Percentiles rank a stretch among this genome's conserved stretches.
phyloP scores from a whole-genome alignment of 2,797 vertebrate genomes.

The Miichthys miiuy region DNA sequence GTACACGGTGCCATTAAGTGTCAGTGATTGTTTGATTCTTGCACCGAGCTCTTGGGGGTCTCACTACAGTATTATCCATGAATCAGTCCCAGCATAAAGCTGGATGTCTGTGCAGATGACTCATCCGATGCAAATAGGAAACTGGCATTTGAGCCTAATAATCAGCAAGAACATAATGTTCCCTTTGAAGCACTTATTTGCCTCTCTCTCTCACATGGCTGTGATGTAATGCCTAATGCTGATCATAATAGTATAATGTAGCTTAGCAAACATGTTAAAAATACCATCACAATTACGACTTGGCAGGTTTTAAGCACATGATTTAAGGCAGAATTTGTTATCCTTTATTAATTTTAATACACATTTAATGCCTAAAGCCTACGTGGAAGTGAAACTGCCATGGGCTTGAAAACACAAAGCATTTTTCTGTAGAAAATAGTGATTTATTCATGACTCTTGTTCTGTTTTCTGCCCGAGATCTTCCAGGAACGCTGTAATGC shows the following conservation, averaged over 20 bases:
- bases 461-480: slow-evolving; percentile 51
- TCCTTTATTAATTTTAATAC: slow-evolving; percentile 51
- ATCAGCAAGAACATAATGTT: slow-evolving; percentile 80
- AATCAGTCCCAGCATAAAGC: slow-evolving; percentile 67
- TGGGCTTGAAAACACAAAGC: slow-evolving; percentile 37
- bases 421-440: slow-evolving; percentile 41
- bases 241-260: slow-evolving; percentile 65
- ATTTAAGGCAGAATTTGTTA: slow-evolving; percentile 38
- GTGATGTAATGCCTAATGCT: slow-evolving; percentile 72
- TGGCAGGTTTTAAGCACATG: slow-evolving; percentile 36
- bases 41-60: slow-evolving; percentile 51
- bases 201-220: slow-evolving; percentile 61
- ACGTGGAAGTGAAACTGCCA: slow-evolving; percentile 54
- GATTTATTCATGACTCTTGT: slow-evolving; percentile 69
- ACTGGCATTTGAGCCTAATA: slow-evolving; percentile 76
- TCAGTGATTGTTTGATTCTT: slow-evolving; percentile 68
- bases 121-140: slow-evolving; percentile 77
- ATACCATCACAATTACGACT: slow-evolving; percentile 54
- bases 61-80: slow-evolving; percentile 61
- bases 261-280: slow-evolving; percentile 63
- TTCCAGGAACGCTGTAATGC: slow-evolving; percentile 70
- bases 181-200: slow-evolving; percentile 76
- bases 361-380: slow-evolving; percentile 31
- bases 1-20: slow-evolving; percentile 61
- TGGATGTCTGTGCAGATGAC: slow-evolving; percentile 65